phyloP scores from a whole-genome alignment of 2,797 vertebrate species.

The Oreochromis grahami region DNA sequence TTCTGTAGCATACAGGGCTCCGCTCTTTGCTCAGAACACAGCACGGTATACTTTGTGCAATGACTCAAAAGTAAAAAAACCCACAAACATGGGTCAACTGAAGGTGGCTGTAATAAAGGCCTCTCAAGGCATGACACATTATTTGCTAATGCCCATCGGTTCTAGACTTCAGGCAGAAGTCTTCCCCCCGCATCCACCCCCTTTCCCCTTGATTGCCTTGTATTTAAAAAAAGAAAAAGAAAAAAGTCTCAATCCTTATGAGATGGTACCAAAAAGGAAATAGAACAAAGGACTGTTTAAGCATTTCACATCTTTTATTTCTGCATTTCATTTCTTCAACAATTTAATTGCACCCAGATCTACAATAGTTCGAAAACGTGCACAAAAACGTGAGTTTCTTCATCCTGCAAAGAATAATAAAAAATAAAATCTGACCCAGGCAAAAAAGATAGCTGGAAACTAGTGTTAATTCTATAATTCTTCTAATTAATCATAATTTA shows the following conservation, averaged over 20 bases:
- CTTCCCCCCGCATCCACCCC: background rate
- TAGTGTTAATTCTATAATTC: constrained; percentile 83
- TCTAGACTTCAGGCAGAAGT: background rate
- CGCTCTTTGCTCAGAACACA: background rate
- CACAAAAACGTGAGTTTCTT: constrained; percentile 84
- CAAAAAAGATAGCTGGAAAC: constrained; percentile 81
- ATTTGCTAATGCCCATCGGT: background rate
- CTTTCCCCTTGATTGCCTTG: background rate
- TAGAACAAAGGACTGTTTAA: constrained; percentile 28
- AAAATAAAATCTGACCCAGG: constrained; percentile 84
- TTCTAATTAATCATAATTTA: constrained; percentile 81
- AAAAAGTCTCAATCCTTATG: too few relatives aligned
- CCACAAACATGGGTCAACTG: background rate
- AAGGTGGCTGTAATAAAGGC: background rate
- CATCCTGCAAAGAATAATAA: constrained; percentile 83
- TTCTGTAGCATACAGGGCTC: background rate
- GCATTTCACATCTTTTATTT: constrained; percentile 84
- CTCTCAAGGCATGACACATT: background rate
- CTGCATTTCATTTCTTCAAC: constrained; percentile 80
- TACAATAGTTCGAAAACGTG: constrained; percentile 85
- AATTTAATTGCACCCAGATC: constrained; percentile 84
- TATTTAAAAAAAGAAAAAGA: background rate
- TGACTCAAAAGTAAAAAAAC: background rate
- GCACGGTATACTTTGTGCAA: background rate
- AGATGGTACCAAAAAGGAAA: background rate